These are phyloP conservation scores for Yasuhikotakia modesta DNA, from an alignment of 2,797 vertebrate genomes.

Conservation along the genomic window DNA sequence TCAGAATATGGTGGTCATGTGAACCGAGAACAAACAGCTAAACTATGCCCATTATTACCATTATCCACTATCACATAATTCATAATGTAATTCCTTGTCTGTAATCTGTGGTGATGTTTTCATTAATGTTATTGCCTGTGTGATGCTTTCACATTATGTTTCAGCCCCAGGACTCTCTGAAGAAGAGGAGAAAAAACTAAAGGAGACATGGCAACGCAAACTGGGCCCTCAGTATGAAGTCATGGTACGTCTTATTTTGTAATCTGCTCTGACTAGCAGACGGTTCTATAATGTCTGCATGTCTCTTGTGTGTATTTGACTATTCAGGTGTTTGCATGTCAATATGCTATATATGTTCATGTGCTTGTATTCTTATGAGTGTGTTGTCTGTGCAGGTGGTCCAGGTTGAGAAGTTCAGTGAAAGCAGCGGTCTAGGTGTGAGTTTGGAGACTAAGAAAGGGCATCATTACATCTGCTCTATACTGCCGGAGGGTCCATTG, in stretches of 20 bases:
- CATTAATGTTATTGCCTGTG: slow-evolving; percentile 18
- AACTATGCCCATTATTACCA: not conserved
- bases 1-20: not conserved
- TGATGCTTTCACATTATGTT: slow-evolving; percentile 35
- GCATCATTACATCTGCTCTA: slow-evolving; percentile 90
- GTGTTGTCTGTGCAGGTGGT: slow-evolving; percentile 75
- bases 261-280: slow-evolving; percentile 11
- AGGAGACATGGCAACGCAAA: slow-evolving; percentile 84
- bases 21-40: not conserved
- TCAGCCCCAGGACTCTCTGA: slow-evolving; percentile 66
- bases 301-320: not conserved
- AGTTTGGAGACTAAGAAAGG: slow-evolving; percentile 89
- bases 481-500: slow-evolving; percentile 89
- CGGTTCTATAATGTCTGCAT: slow-evolving; percentile 1
- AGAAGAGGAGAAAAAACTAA: slow-evolving; percentile 74
- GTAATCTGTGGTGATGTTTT: not conserved
- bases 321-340: not conserved
- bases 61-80: not conserved
- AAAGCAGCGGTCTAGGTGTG: slow-evolving; percentile 90
- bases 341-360: not conserved
- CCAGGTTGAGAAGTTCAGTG: slow-evolving; percentile 87
- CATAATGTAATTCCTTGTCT: not conserved
- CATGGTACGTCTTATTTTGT: slow-evolving; percentile 78
- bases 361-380: not conserved
- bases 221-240: slow-evolving; percentile 85